Base-by-base conservation (phyloP, 2,797 vertebrate species). In the Tadarida brasiliensis region DNA sequence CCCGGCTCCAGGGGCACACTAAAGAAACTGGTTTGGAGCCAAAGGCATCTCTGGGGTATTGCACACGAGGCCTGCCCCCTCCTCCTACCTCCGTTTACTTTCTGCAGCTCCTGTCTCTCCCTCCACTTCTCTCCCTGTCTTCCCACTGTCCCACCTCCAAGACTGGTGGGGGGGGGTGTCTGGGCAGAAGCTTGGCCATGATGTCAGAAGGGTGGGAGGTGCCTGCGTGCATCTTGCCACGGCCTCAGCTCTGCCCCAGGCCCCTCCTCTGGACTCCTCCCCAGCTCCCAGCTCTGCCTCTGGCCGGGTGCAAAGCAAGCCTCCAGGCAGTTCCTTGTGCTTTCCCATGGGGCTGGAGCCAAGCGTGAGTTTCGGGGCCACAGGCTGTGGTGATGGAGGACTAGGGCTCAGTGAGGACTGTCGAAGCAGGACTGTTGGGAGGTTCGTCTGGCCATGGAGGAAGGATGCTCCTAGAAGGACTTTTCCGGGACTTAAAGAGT, bases 11-110 rank as follows among this genome's bases (percentile, higher is more conserved):
- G 83, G 82, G 70, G 28, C 26, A 16, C 80, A 44, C 70, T 33
- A 54, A 86, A 35, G 65, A 95, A 94, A 51, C 77, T 57, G 84
- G 71, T 93, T 47, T 30, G 73, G 80, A n/a, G 86, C 96, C 92
- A 85, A 11, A 88, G 33, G 30, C 16, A 5, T 65, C 82, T 85
- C 9, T 51, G 54, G 74, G 44, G 12, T 67, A 11, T 39, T 51
- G 19, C 88, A 12, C 17, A 0, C 16, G 2, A 74, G 26, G 35
- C 68, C 61, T 82, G 59, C 54, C 77, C 77, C 67, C 56, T 51
- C 74, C 80, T 54, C 86, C 68, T 12, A 33, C 73, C 90, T 49
- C 65, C 59, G 81, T 87, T 63, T 14, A 76, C 87, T 77, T 63
- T 83, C 59, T n/a, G 24, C n/a, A n/a, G 39, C 47, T 49, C 44